Base-by-base conservation (phyloP, 1,140 invertebrate genomes). In the Penaeus vannamei region DNA sequence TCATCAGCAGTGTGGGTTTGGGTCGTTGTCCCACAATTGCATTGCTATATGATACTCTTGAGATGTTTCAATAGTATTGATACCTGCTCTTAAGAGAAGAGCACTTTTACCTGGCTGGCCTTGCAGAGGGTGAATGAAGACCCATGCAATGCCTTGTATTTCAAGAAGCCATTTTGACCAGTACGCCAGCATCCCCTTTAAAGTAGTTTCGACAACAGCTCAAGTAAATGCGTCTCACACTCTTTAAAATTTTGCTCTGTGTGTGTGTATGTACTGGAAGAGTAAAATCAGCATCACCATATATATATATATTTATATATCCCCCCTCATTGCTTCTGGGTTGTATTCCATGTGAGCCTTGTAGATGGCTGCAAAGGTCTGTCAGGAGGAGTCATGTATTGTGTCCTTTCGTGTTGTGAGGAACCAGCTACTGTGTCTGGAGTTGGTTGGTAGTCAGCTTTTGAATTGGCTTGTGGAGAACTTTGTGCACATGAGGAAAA, bases 121-220 rank as follows among this genome's bases (percentile, higher is more conserved):
- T 53, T 53, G 53, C 8, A 53, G 53, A 14, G 53, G 53, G 10
- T 53, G 10, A 14, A 17, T 53, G 12, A 53, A 53, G 53, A 53
- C 2, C 8, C 53, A 17, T 17, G 10, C 17, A 53, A 10, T 53
- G 53, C 53, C 53, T 53, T 17, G 14, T 53, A 53, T 17, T 36
- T 22, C 36, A 20, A 59, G 46, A 29, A 85, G 84, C 84, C 66
- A 85, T 85, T 85, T 85, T 60, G 53, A 85, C 84, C 84, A 85
- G 84, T 85, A 85, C n/a, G 84, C 84, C 84, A 85, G 22, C 84
- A 85, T 29, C 69, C 46, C 69, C 69, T 69, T 36, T 85, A 72
- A 85, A 85, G 46, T 64, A 84, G 82, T 36, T n/a, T 36, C 29
- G 8, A 46, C 62, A 66, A 42, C 69, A 76, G 64, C 46, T 72